These are phyloP conservation scores for Megaustenia siamemsis DNA, from an alignment of 2,888 invertebrate species.

Conservation along the genomic window DNA sequence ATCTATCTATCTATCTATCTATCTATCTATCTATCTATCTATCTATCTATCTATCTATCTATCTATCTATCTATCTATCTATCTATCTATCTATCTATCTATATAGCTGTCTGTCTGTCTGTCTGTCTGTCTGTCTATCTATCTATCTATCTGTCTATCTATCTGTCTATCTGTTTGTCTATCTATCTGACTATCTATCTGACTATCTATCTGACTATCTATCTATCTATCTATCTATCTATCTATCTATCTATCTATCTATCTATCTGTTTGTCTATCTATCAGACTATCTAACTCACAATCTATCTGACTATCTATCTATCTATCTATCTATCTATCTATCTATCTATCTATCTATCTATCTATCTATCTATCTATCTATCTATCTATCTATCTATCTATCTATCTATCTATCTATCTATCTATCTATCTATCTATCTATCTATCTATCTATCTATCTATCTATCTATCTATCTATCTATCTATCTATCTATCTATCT, in stretches of 20 bases:
- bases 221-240: constrained; percentile 11
- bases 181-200: no score
- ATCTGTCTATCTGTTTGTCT: no score
- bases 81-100: no score
- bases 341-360: constrained; percentile 11
- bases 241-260: constrained; percentile 12
- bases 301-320: not conserved
- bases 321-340: not conserved
- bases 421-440: constrained; percentile 15
- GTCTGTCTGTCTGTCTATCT: no score
- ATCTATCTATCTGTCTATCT: no score
- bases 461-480: constrained; percentile 13
- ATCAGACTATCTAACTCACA: not conserved
- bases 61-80: no score
- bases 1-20: no score
- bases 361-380: constrained; percentile 15
- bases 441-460: constrained; percentile 15
- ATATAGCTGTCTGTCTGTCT: no score
- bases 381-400: constrained; percentile 15
- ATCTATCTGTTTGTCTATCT: not conserved
- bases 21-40: no score
- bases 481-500: constrained; percentile 6
- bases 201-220: no score
- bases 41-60: no score
- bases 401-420: constrained; percentile 15